Conservation (phyloP, 2,113 vertebrate genomes). For the Pseudopipra pipra region DNA sequence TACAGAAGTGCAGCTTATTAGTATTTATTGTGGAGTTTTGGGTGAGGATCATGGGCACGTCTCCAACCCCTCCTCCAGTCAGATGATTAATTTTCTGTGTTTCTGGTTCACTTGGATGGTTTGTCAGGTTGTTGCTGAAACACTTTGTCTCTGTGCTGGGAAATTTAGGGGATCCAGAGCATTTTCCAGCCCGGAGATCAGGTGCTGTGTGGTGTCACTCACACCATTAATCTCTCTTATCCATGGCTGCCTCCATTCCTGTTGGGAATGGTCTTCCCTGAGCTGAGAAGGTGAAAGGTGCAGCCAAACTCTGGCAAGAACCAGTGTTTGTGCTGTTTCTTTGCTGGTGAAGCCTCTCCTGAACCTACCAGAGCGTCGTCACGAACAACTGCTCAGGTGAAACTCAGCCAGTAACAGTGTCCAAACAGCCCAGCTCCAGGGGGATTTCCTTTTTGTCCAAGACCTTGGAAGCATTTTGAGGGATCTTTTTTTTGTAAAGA, state of each 20-base stretch:
- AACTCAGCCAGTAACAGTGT: background rate
- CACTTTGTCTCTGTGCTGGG: fast-evolving
- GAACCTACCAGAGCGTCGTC: background rate
- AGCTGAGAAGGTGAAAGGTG: background rate
- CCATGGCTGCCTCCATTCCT: background rate
- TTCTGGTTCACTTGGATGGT: background rate
- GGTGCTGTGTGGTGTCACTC: background rate
- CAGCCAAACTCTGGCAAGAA: background rate
- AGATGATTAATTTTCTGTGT: background rate
- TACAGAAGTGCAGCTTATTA: background rate
- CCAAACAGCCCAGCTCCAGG: background rate
- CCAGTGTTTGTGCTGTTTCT: background rate
- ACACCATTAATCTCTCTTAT: background rate
- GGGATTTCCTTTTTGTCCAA: background rate
- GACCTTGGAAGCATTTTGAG: background rate
- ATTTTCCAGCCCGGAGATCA: background rate
- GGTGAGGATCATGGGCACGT: background rate
- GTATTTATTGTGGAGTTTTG: background rate
- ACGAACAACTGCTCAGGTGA: background rate
- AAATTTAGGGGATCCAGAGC: background rate
- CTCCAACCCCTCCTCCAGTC: background rate
- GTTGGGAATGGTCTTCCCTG: background rate
- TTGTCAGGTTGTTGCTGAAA: background rate
- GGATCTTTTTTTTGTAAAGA: background rate
- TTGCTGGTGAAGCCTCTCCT: background rate